phyloP scores from a whole-genome alignment of 2,797 vertebrate genomes.

The Acomys russatus region DNA sequence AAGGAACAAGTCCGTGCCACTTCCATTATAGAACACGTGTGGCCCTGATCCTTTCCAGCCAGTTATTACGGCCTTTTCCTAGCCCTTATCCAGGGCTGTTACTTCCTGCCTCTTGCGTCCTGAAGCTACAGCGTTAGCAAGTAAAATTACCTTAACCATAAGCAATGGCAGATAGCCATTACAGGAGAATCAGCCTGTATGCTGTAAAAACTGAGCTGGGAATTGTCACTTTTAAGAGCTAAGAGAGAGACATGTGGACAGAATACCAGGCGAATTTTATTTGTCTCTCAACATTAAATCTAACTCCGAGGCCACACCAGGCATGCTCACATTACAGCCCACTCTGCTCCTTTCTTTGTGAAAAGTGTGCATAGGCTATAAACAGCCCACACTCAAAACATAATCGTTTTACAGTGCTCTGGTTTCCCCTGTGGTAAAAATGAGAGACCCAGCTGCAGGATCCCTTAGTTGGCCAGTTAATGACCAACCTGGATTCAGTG shows the following conservation, averaged over 20 bases:
- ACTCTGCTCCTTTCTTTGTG: constrained; percentile 44
- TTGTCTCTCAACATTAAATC: constrained; percentile 76
- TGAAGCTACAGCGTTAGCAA: constrained; percentile 34
- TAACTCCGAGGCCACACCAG: constrained; percentile 71
- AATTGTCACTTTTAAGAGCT: constrained; percentile 79
- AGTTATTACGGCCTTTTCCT: neutral
- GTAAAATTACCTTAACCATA: constrained; percentile 70
- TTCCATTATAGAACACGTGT: neutral
- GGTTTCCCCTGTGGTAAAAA: neutral
- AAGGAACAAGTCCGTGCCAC: neutral
- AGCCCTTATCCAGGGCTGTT: neutral
- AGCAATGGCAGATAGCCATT: constrained; percentile 69
- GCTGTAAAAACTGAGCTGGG: constrained; percentile 67
- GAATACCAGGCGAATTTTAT: constrained; percentile 68
- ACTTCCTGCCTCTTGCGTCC: neutral
- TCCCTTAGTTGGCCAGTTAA: neutral
- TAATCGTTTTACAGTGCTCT: neutral
- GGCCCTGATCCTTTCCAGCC: neutral
- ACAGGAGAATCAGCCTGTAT: constrained; percentile 66
- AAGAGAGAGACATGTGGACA: constrained; percentile 72
- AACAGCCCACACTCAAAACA: neutral
- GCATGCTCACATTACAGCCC: constrained; percentile 20
- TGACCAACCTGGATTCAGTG: neutral
- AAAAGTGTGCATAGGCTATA: neutral
- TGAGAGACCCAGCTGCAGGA: neutral